Evolutionary conservation across 2,113 vertebrate species (phyloP), one percentile per base, ranked within the genome.

Genomic region (Chaetops frenatus): DNA sequence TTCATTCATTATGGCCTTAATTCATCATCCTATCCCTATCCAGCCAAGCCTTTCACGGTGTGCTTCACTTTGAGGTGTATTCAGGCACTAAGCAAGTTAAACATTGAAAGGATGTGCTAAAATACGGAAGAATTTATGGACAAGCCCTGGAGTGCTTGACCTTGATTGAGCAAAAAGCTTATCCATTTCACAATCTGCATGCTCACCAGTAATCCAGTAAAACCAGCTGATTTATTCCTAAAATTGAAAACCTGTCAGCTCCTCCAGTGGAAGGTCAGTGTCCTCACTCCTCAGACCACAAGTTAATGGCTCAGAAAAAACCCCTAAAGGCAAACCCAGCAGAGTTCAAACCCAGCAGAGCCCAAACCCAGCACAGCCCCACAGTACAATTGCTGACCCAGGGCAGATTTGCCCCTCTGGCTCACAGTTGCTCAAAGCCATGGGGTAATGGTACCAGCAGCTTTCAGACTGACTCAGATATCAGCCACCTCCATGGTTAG

Each of bases 371-470:
- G 12, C 10, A 2, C 15, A 57, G 44, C 57, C 11, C 21, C 44
- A 5, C 0, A 54, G 65, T 2, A 45, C 67, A 45, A 56, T 21
- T 0, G 3, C 77, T 42, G 69, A n/a, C 7, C 51, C 16, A 1
- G 65, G 3, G 31, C 48, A 58, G 57, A 56, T 40, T 45, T 44
- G 35, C 24, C 22, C 60, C 2, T 4, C 78, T 50, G 60, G 60
- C 48, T 81, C 69, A 54, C 81, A 81, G 62, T 73, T 93, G 87
- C 70, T 78, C 22, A 15, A n/a, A 66, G 56, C 2, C 2, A 2
- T 21, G 81, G 85, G 71, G 57, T 64, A 80, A 60, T 44, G 33
- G 29, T 14, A 86, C 57, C 92, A 96, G 90, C 74, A 80, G 87
- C 31, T 62, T 93, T 67, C 11, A 6, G 33, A n/a, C 53, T 10